A percentile compares a stretch with the other conserved stretches of the same genome.
Conservation (phyloP, 92 coral and sea anemone species). For the Hydrozoanthus gracilis region DNA sequence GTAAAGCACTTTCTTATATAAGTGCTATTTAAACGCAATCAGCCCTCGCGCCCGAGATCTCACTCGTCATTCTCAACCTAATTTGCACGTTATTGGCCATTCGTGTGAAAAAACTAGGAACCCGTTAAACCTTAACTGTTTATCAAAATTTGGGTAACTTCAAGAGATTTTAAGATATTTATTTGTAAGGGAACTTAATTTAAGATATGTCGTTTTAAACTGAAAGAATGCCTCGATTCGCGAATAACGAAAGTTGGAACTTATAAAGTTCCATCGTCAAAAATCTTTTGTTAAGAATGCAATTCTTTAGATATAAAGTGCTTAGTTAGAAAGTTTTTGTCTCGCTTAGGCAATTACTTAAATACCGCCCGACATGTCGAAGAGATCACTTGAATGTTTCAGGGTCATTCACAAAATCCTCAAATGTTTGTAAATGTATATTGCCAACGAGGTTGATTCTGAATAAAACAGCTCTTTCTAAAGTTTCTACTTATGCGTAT, state of each 20-base stretch:
- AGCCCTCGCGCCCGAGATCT: background rate
- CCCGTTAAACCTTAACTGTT: conserved; percentile 9
- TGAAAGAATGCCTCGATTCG: conserved; percentile 3
- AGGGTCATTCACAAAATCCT: background rate
- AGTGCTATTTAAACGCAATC: conserved; percentile 11
- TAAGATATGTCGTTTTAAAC: conserved; percentile 36
- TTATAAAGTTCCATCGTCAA: conserved; percentile 35
- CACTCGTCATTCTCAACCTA: background rate
- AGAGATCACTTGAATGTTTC: conserved; percentile 29
- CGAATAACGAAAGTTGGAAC: conserved; percentile 14
- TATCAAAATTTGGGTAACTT: conserved; percentile 36
- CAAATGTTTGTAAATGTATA: conserved; percentile 4
- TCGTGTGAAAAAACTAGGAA: conserved; percentile 14
- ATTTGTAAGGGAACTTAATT: conserved; percentile 43
- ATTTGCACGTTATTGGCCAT: conserved; percentile 4
- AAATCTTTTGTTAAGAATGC: conserved; percentile 46
- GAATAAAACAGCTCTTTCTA: conserved; percentile 3
- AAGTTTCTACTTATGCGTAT: background rate
- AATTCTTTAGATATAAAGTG: conserved; percentile 43
- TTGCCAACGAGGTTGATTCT: background rate
- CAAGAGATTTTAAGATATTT: conserved; percentile 42
- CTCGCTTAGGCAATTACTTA: conserved; percentile 43
- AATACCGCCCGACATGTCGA: conserved; percentile 44
- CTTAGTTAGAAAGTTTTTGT: conserved; percentile 49
- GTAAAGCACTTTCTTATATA: conserved; percentile 7